Percentiles rank a stretch among this genome's conserved stretches.
These are phyloP conservation scores for Cryptocephalus primarius DNA, from an alignment of 2,888 invertebrate genomes.

Conservation along the genomic window DNA sequence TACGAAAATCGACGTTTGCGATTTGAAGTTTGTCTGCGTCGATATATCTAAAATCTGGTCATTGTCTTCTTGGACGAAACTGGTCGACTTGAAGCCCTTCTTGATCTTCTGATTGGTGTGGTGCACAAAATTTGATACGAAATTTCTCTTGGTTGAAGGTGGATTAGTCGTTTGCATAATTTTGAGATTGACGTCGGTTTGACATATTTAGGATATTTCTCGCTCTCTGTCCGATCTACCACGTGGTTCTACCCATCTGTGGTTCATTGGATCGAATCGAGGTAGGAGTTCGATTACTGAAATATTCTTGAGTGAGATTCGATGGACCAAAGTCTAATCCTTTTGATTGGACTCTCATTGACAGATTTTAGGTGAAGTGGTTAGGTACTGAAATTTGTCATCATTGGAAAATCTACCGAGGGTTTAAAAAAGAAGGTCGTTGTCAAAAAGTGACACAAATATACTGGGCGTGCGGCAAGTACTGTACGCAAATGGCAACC, in stretches of 20 bases:
- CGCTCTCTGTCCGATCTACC: too few relatives aligned
- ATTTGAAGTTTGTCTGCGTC: conserved; percentile 10
- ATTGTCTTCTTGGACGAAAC: background rate
- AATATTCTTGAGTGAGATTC: too few relatives aligned
- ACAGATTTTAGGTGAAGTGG: background rate
- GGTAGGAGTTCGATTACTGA: too few relatives aligned
- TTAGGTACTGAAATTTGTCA: too few relatives aligned
- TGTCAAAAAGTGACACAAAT: too few relatives aligned
- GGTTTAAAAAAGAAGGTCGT: too few relatives aligned
- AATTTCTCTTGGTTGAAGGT: conserved; percentile 1
- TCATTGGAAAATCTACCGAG: too few relatives aligned
- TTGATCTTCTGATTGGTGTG: conserved; percentile 9
- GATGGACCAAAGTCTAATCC: too few relatives aligned
- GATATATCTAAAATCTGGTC: background rate
- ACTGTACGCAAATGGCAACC: too few relatives aligned
- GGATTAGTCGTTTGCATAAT: conserved; percentile 9
- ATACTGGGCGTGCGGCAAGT: too few relatives aligned
- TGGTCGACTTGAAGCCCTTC: conserved; percentile 6
- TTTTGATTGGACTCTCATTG: background rate
- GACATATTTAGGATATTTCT: conserved; percentile 5
- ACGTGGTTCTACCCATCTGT: too few relatives aligned
- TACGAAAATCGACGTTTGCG: conserved; percentile 6
- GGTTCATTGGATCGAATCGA: too few relatives aligned
- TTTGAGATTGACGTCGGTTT: conserved; percentile 1
- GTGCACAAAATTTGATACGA: conserved; percentile 12